A percentile compares a stretch with the other conserved stretches of the same genome.
Evolutionary conservation across 2,888 invertebrate species (phyloP).

Genomic region (Pseudeuparius sepicola): DNA sequence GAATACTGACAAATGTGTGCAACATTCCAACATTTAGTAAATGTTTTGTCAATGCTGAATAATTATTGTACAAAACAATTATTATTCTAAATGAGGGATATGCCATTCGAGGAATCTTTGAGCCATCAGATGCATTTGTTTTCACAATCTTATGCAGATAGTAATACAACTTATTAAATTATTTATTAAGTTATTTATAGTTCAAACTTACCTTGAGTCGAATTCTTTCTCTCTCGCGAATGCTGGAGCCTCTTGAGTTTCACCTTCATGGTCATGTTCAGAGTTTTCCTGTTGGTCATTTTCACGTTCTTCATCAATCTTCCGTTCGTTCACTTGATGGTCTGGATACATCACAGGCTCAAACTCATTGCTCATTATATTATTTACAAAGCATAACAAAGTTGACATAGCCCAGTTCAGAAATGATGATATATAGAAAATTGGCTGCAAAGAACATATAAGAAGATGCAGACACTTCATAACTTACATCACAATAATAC

Average conservation of each 20-base stretch:
- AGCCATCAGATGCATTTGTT: too few species aligned
- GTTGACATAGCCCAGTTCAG: slow-evolving; percentile 50
- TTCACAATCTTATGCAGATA: too few species aligned
- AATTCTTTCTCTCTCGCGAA: neutral
- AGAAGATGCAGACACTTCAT: neutral
- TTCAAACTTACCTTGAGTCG: neutral
- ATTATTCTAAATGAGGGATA: too few species aligned
- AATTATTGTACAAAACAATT: too few species aligned
- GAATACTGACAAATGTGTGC: too few species aligned
- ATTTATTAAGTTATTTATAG: neutral
- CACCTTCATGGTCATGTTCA: neutral
- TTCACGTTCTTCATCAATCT: neutral
- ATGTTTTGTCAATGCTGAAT: too few species aligned
- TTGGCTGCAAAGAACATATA: slow-evolving; percentile 41
- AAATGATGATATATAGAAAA: slow-evolving; percentile 47
- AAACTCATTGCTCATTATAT: slow-evolving; percentile 42
- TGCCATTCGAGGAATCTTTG: too few species aligned
- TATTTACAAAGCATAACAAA: slow-evolving; percentile 49
- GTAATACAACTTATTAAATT: too few species aligned
- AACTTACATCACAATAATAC: neutral
- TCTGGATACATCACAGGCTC: slow-evolving; percentile 41
- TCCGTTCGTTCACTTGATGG: slow-evolving; percentile 22
- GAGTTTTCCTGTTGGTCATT: neutral
- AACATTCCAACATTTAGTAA: too few species aligned
- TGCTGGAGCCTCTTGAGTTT: neutral